A percentile compares a stretch with the other conserved stretches of the same genome.
Evolutionary conservation across 2,113 vertebrate genomes (phyloP).

Genomic region (Tenrec ecaudatus): DNA sequence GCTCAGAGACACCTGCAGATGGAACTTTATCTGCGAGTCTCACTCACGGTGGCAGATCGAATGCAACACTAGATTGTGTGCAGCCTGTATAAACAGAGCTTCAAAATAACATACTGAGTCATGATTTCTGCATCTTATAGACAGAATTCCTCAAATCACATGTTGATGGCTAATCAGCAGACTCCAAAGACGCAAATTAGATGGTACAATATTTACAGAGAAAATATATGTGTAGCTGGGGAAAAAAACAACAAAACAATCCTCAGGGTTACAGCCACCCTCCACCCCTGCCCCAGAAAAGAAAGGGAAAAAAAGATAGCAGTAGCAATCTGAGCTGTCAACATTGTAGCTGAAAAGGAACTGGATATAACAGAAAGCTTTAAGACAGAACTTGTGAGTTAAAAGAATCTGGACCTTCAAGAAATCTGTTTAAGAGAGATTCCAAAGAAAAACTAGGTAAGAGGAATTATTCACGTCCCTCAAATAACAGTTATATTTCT

Average conservation of each 20-base stretch:
- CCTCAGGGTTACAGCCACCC: slow-evolving; percentile 43
- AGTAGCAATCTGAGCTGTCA: slow-evolving; percentile 66
- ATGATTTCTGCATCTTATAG: slow-evolving; percentile 74
- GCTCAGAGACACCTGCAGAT: slow-evolving; percentile 25
- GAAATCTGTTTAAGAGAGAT: slow-evolving; percentile 64
- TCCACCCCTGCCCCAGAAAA: neutral
- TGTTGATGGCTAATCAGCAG: slow-evolving; percentile 76
- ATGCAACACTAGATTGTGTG: slow-evolving; percentile 54
- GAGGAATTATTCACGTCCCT: slow-evolving; percentile 61
- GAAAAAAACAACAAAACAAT: slow-evolving; percentile 59
- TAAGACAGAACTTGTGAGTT: slow-evolving; percentile 38
- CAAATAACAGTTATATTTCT: slow-evolving; percentile 13
- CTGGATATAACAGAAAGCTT: neutral
- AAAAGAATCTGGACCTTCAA: slow-evolving; percentile 23
- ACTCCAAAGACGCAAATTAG: slow-evolving; percentile 80
- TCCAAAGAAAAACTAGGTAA: slow-evolving; percentile 58
- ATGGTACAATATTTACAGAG: slow-evolving; percentile 77
- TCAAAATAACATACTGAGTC: slow-evolving; percentile 73
- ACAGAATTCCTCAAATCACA: slow-evolving; percentile 73
- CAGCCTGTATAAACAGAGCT: slow-evolving; percentile 67
- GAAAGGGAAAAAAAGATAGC: neutral
- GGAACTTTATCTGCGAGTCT: slow-evolving; percentile 52
- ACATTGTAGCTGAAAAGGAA: slow-evolving; percentile 56
- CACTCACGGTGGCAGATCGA: slow-evolving; percentile 58
- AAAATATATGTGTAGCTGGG: slow-evolving; percentile 73